Base-by-base conservation (phyloP, 1,140 invertebrate genomes). In the Bombus ignitus region DNA sequence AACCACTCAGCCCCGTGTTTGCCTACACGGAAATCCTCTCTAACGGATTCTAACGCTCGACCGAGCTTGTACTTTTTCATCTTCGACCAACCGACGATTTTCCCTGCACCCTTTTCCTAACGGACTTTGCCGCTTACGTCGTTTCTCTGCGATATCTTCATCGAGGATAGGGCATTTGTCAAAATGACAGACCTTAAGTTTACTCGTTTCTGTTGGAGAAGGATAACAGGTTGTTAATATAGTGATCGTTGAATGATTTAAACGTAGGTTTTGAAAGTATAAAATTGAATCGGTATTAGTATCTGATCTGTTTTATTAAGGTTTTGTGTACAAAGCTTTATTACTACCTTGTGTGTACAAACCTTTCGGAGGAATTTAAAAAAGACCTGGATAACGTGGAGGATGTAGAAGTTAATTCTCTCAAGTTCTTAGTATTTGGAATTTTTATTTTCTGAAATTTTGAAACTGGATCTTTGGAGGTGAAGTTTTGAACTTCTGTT, bases 11-110 rank as follows among this genome's bases (percentile, higher is more conserved):
- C 76, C 91, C 92, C 83, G 89, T 95, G 94, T 95, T 95, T 95
- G 92, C 94, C 91, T 95, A 95, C 95, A 95, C 94, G 94, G 92
- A 95, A 95, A 95, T 95, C 94, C 95, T 95, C 93, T 95, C 92
- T 94, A 94, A 93, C 94, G 93, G 92, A 95, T 95, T 95, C 93
- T 94, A 92, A 89, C 95, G 94, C 94, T 94, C 93, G 91, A 94
- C 84, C 93, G 93, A 92, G 83, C 91, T 93, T 89, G 89, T 89
- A 88, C 92, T 92, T 92, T 93, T 93, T 92, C 90, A 87, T 91
- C 88, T 90, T 85, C 86, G 86, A 72, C 62, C 70, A 62, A 44
- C 86, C 88, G 37, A 73, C 87, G 86, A 72, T 88, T 87, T 84
- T 78, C 44, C 39, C 42, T 62, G 13, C 78, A 53, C 25, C 78